Conservation (phyloP, 1,140 invertebrate species). For the Drusus annulatus region DNA sequence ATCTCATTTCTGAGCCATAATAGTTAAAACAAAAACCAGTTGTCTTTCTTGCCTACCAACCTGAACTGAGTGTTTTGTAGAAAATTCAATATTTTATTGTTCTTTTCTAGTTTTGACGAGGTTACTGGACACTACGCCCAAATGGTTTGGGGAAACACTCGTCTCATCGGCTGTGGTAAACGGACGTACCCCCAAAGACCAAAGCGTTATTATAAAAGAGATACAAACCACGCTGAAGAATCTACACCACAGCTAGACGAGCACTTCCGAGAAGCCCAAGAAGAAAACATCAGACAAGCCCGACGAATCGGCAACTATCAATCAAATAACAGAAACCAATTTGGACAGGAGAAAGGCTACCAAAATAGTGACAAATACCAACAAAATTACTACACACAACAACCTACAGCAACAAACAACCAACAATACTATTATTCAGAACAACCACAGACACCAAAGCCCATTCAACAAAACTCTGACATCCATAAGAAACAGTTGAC, state of each 20-base stretch:
- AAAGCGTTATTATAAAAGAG: constrained; percentile 49
- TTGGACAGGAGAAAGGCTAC: constrained; percentile 27
- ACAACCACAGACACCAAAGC: constrained; percentile 9
- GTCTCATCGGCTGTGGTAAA: constrained; percentile 61
- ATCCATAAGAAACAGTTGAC: constrained; percentile 43
- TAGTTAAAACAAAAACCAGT: not conserved
- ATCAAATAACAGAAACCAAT: constrained; percentile 23
- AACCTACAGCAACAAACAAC: constrained; percentile 1
- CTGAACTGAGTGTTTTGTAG: no score
- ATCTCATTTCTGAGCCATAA: not conserved
- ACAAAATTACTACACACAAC: not conserved
- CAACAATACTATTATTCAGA: constrained; percentile 3
- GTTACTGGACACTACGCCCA: constrained; percentile 66
- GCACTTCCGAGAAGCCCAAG: constrained; percentile 11
- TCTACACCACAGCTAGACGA: not conserved
- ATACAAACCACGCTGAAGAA: constrained; percentile 17
- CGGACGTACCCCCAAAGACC: constrained; percentile 51
- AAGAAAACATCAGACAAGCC: constrained; percentile 46
- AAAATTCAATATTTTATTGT: no score
- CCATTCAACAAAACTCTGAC: constrained; percentile 10
- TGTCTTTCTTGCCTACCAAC: no score
- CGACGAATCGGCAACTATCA: constrained; percentile 41
- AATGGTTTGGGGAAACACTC: constrained; percentile 68
- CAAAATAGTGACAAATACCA: not conserved
- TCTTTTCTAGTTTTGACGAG: constrained; percentile 37